Evolutionary conservation across 2,797 vertebrate genomes (phyloP).

Genomic region (Rhadinocentrus ornatus): DNA sequence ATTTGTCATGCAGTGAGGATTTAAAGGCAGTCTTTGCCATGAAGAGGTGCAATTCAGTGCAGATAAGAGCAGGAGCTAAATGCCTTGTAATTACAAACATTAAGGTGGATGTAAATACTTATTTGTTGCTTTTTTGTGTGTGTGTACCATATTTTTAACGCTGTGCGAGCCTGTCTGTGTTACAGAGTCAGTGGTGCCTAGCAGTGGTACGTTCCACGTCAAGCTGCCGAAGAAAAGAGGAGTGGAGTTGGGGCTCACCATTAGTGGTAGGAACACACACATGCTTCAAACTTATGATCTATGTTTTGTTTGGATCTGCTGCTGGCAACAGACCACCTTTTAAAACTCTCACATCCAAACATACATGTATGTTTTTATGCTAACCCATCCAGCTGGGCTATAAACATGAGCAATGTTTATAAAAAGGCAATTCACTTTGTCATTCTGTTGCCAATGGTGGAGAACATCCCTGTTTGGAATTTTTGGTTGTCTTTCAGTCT

Average conservation of each 20-base stretch:
- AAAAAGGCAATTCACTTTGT: neutral
- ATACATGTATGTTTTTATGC: neutral
- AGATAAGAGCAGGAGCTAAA: conserved; percentile 36
- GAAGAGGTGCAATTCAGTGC: conserved; percentile 20
- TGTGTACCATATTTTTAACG: neutral
- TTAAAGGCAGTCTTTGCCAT: conserved; percentile 17
- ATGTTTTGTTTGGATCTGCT: conserved; percentile 15
- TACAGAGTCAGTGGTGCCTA: conserved; percentile 96
- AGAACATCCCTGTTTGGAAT: neutral
- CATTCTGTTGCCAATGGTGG: neutral
- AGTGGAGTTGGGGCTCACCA: conserved; percentile 96
- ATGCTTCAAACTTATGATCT: conserved; percentile 16
- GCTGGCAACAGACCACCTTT: conserved; percentile 15
- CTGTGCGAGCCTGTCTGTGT: conserved; percentile 18
- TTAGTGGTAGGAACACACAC: conserved; percentile 88
- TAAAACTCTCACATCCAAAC: conserved; percentile 3
- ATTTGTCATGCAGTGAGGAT: conserved; percentile 22
- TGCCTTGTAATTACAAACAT: conserved; percentile 25
- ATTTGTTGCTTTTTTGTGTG: conserved; percentile 1
- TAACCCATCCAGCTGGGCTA: neutral
- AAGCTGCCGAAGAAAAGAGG: conserved; percentile 97
- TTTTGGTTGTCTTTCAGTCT: neutral
- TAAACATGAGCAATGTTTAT: conserved; percentile 22
- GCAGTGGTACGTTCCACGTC: conserved; percentile 97
- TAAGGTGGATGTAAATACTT: neutral